Percentiles rank a stretch among this genome's conserved stretches.
These are phyloP conservation scores for Plusia festucae DNA, from an alignment of 2,888 invertebrate genomes.

Conservation along the genomic window DNA sequence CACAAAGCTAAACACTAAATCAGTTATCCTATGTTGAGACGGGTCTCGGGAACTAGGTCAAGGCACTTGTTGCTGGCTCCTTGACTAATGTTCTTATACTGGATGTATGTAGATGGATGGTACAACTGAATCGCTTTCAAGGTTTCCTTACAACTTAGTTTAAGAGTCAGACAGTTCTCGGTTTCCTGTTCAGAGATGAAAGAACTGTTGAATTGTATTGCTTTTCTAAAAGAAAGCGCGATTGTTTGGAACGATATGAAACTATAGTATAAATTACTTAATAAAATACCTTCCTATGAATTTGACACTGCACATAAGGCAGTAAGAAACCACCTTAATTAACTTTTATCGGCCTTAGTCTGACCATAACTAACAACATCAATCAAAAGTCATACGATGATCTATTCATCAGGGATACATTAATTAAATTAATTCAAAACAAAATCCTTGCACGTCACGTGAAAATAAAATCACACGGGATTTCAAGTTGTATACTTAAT, in stretches of 20 bases:
- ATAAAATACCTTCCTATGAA: too few relatives aligned
- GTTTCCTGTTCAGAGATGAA: neutral
- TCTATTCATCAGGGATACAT: neutral
- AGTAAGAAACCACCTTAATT: neutral
- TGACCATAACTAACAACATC: neutral
- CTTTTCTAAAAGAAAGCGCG: neutral
- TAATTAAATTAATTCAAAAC: constrained; percentile 18
- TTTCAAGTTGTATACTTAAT: constrained; percentile 70
- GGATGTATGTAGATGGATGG: constrained; percentile 44
- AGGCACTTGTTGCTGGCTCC: constrained; percentile 51
- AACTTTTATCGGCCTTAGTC: neutral
- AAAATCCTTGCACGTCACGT: constrained; percentile 17
- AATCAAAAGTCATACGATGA: neutral
- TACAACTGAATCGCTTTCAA: constrained; percentile 3
- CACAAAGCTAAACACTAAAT: constrained; percentile 10
- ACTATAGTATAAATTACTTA: too few relatives aligned
- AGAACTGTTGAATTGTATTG: neutral
- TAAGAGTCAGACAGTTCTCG: neutral
- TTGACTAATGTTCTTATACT: constrained; percentile 48
- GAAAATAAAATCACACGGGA: constrained; percentile 58
- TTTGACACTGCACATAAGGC: neutral
- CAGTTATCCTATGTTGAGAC: constrained; percentile 25
- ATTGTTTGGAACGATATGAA: neutral
- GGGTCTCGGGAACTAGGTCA: constrained; percentile 41
- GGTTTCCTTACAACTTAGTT: neutral